Evolutionary conservation across 2,797 vertebrate species (phyloP).

Genomic region (Hapalemur alaotrensis): DNA sequence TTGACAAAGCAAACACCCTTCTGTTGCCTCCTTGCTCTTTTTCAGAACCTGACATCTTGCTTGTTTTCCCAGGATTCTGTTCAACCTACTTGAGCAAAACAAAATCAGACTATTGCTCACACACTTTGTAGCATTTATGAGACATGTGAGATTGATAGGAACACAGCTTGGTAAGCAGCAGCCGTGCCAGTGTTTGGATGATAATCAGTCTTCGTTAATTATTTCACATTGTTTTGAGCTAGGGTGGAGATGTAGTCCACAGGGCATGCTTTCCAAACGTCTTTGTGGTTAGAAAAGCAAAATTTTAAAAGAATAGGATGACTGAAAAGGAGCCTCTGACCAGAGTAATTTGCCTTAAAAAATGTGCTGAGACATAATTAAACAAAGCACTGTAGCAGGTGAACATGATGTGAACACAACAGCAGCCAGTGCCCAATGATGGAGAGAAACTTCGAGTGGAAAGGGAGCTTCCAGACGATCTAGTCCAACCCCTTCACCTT

Average conservation of each 20-base stretch:
- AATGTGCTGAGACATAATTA: neutral
- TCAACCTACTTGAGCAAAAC: slow-evolving; percentile 83
- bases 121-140: slow-evolving; percentile 46
- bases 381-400: neutral
- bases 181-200: neutral
- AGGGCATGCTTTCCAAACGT: slow-evolving; percentile 54
- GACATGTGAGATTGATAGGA: slow-evolving; percentile 43
- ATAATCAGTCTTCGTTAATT: slow-evolving; percentile 56
- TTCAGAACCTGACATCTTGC: slow-evolving; percentile 80
- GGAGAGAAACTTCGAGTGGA: neutral
- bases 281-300: slow-evolving; percentile 9
- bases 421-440: neutral
- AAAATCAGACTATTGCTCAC: slow-evolving; percentile 77
- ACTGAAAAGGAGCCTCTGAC: neutral
- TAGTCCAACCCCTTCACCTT: neutral
- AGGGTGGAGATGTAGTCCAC: neutral
- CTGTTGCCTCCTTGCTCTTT: slow-evolving; percentile 79
- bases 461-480: neutral
- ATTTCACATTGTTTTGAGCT: slow-evolving; percentile 42
- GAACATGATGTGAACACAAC: neutral
- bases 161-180: slow-evolving; percentile 59
- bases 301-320: neutral
- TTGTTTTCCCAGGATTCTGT: slow-evolving; percentile 78
- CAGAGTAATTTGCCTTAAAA: slow-evolving; percentile 23
- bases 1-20: slow-evolving; percentile 80